Conservation (phyloP, 2,113 vertebrate genomes). For the Lampris incognitus region DNA sequence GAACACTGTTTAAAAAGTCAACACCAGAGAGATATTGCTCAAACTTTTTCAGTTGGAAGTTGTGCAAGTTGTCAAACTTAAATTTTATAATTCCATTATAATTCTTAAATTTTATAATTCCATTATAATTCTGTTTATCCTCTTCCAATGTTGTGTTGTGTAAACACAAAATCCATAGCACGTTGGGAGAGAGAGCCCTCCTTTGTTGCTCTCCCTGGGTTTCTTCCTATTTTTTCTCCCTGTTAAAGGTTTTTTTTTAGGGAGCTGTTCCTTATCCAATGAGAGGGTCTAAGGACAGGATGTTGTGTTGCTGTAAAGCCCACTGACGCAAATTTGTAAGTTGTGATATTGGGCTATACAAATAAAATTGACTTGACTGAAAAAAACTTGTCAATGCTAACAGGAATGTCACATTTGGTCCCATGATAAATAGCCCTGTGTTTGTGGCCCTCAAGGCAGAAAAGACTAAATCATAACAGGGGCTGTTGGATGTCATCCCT, state of each 20-base stretch:
- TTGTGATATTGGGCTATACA: no score
- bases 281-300: no score
- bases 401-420: constrained; percentile 82
- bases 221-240: no score
- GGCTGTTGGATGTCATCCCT: constrained; percentile 9
- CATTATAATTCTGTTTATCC: no score
- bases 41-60: constrained; percentile 24
- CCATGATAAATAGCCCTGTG: constrained; percentile 71
- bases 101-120: neutral
- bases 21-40: constrained; percentile 51
- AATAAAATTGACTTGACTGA: neutral
- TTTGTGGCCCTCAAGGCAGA: constrained; percentile 44
- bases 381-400: constrained; percentile 19
- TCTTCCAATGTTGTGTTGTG: no score
- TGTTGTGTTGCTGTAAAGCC: no score
- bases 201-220: no score
- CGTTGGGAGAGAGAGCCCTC: no score
- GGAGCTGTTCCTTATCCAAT: no score
- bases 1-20: constrained; percentile 17
- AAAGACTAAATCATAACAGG: constrained; percentile 28
- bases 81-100: neutral
- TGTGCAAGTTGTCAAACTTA: neutral
- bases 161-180: no score
- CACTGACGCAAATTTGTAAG: no score
- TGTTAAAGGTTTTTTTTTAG: no score